Evolutionary conservation across 2,888 invertebrate species (phyloP).

Genomic region (Clusia tigrina): DNA sequence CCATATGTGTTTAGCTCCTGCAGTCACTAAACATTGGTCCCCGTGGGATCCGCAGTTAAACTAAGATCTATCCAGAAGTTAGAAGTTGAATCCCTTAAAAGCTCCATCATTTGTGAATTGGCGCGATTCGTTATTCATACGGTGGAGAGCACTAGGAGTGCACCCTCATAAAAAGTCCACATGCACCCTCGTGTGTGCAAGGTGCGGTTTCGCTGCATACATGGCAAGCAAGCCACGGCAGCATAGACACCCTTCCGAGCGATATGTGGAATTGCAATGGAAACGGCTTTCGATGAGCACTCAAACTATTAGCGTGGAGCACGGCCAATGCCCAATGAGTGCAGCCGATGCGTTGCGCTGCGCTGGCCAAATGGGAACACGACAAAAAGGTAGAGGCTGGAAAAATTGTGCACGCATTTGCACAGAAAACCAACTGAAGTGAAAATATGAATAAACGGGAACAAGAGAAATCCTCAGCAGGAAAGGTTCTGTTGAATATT

Average conservation of each 20-base stretch:
- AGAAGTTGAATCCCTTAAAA: too few relatives aligned
- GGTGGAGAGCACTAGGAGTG: not conserved
- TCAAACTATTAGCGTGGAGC: not conserved
- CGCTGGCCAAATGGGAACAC: not conserved
- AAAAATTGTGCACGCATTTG: not conserved
- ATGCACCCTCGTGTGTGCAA: slow-evolving; percentile 4
- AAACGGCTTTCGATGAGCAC: not conserved
- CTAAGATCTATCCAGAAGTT: too few relatives aligned
- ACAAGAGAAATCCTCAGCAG: too few relatives aligned
- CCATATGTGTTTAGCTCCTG: too few relatives aligned
- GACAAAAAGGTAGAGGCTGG: not conserved
- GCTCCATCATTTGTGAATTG: too few relatives aligned
- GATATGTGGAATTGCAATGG: not conserved
- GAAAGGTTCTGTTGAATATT: too few relatives aligned
- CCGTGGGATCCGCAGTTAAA: too few relatives aligned
- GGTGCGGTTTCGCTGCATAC: not conserved
- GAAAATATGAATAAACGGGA: not conserved
- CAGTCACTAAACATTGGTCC: too few relatives aligned
- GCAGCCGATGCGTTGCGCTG: slow-evolving; percentile 9
- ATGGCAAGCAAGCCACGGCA: not conserved
- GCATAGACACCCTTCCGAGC: not conserved
- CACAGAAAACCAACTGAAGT: not conserved
- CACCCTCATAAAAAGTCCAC: not conserved
- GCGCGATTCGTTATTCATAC: not conserved
- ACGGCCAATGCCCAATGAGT: slow-evolving; percentile 9